Evolutionary conservation across 2,797 vertebrate genomes (phyloP), one percentile per base, ranked within the genome.

Genomic region (Sebastes trivittatus): DNA sequence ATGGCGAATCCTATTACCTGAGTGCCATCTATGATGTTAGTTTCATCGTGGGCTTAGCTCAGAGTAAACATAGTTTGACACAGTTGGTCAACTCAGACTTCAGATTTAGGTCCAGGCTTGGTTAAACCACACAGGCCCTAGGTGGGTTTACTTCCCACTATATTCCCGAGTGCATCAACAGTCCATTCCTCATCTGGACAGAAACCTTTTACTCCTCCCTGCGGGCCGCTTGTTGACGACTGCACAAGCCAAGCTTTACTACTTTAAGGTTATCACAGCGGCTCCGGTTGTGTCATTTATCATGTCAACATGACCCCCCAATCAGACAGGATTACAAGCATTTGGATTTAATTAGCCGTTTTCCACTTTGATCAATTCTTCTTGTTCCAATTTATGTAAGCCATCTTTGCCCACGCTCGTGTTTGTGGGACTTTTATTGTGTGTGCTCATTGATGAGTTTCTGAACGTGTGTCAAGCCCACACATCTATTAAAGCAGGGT

Each of bases 381-480:
- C 62, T 22, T 16, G 3, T 54, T 64, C 8, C 18, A 54, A 54
- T 64, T 67, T 55, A 7, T 62, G 18, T 34, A 4, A 64, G 46
- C 5, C 10, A 20, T 59, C 64, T 27, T 27, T 9, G 16, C n/a
- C 34, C 34, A 32, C 25, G 30, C 20, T 36, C 9, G 7, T 54
- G 7, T 32, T 34, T 75, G 27, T 75, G 61, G 34, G 63, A 56
- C 68, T 72, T 38, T 42, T 18, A 70, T 20, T 49, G n/a, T 56
- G 9, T 58, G 9, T 61, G 38, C 65, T 78, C 70, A 67, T 49
- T 66, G 60, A 74, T 58, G 23, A 56, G 27, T 70, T 67, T 70
- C 64, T 5, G 22, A 32, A 76, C 72, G n/a, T 72, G 49, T 62
- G 13, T 67, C 55, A 73, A 74, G 58, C 72, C 72, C 77, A 78